phyloP scores from a whole-genome alignment of 2,888 invertebrate genomes.

The Gari tellinella region DNA sequence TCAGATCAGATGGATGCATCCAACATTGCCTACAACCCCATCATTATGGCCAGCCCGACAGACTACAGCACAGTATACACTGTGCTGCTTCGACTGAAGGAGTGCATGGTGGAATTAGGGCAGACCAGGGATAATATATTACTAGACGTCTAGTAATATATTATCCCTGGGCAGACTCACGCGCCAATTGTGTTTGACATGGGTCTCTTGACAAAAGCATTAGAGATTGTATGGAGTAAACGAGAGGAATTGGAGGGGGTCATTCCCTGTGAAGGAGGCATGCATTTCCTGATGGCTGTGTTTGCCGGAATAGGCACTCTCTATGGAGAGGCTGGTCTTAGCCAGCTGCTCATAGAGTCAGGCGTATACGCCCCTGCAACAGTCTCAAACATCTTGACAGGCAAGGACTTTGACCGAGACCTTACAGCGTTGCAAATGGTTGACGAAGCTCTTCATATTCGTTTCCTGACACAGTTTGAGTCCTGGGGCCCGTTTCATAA shows the following conservation, averaged over 20 bases:
- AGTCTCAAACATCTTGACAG: neutral
- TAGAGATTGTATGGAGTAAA: neutral
- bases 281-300: neutral
- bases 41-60: neutral
- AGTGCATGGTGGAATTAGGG: neutral
- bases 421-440: neutral
- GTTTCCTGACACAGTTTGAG: neutral
- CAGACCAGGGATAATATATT: too few species aligned
- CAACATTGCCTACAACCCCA: neutral
- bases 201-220: neutral
- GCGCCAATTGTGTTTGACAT: neutral
- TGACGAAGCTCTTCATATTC: neutral
- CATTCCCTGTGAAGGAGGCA: conserved; percentile 1
- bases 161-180: too few species aligned
- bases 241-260: neutral
- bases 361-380: neutral
- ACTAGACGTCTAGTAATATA: too few species aligned
- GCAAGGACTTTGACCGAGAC: neutral
- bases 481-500: too few species aligned
- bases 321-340: neutral
- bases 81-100: neutral
- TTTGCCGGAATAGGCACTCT: neutral
- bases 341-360: neutral
- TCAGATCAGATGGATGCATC: neutral
- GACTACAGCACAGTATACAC: neutral